Percentiles rank a stretch among this genome's conserved stretches.
phyloP scores from a whole-genome alignment of 2,888 invertebrate species.

The Brachypalpus laphriformis region DNA sequence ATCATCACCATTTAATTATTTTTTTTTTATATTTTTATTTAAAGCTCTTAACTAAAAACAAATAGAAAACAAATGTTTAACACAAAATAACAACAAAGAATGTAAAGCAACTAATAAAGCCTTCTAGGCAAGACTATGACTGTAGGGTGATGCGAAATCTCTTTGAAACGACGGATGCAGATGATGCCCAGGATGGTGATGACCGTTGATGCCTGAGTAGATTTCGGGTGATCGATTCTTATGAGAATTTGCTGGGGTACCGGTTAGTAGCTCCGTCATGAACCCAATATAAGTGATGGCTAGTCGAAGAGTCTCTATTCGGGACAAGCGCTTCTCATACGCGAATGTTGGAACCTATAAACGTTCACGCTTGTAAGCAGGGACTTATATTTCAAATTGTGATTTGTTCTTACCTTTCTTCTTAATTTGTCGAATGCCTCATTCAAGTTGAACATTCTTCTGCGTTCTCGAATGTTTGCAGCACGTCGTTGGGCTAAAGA shows the following conservation, averaged over 20 bases:
- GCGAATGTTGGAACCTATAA: conserved; percentile 95
- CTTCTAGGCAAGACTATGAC: conserved; percentile 80
- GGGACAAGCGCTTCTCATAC: conserved; percentile 96
- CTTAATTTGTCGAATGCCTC: conserved; percentile 97
- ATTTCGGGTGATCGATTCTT: conserved; percentile 80
- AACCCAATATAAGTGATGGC: conserved; percentile 98
- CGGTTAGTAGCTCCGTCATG: conserved; percentile 94
- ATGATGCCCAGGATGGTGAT: conserved; percentile 81
- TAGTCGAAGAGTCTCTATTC: conserved; percentile 96
- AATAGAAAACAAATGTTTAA: conserved; percentile 64
- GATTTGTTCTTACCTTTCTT: conserved; percentile 86
- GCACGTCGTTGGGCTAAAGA: conserved; percentile 95
- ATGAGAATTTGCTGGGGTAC: conserved; percentile 84
- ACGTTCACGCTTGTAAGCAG: neutral
- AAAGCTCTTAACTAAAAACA: neutral
- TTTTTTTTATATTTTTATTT: conserved; percentile 1
- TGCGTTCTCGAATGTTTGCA: conserved; percentile 95
- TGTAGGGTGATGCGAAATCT: conserved; percentile 82
- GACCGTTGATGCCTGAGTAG: conserved; percentile 81
- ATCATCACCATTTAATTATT: neutral
- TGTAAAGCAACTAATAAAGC: neutral
- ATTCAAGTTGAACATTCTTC: conserved; percentile 97
- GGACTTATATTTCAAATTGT: neutral
- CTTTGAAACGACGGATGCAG: conserved; percentile 82
- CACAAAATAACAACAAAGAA: conserved; percentile 74